Conservation (phyloP, 2,888 invertebrate species). For the Rapana venosa region DNA sequence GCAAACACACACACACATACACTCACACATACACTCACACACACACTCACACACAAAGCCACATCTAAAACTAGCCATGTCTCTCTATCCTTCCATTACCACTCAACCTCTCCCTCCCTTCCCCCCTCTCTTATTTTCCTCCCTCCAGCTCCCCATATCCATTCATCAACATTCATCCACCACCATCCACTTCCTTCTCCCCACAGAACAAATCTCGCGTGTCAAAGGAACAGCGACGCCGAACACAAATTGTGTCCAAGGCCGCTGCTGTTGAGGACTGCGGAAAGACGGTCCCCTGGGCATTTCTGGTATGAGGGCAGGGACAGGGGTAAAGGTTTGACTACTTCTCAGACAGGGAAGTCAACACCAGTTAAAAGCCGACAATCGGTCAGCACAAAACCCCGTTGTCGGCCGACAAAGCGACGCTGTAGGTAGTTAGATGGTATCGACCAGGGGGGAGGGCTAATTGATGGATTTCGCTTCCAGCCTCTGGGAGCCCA, state of each 20-base stretch:
- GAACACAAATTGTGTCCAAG: too few species aligned
- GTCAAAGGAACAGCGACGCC: not conserved
- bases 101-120: too few species aligned
- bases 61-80: not conserved
- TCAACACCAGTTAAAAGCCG: not conserved
- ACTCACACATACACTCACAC: too few species aligned
- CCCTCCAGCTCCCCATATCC: not conserved
- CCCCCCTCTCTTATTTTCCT: too few species aligned
- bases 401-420: not conserved
- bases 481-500: not conserved
- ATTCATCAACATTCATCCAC: not conserved
- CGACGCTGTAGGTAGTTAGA: constrained; percentile 6
- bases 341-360: not conserved
- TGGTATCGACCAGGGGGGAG: not conserved
- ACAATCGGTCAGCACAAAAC: not conserved
- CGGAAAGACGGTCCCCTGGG: not conserved
- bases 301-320: not conserved
- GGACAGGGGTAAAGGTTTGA: not conserved
- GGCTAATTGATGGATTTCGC: constrained; percentile 19
- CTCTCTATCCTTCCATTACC: too few species aligned
- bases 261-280: not conserved
- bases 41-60: too few species aligned
- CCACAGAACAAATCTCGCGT: not conserved
- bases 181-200: not conserved
- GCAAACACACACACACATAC: too few species aligned